Base-by-base conservation (phyloP, 2,888 invertebrate species). In the Leucoma salicis region DNA sequence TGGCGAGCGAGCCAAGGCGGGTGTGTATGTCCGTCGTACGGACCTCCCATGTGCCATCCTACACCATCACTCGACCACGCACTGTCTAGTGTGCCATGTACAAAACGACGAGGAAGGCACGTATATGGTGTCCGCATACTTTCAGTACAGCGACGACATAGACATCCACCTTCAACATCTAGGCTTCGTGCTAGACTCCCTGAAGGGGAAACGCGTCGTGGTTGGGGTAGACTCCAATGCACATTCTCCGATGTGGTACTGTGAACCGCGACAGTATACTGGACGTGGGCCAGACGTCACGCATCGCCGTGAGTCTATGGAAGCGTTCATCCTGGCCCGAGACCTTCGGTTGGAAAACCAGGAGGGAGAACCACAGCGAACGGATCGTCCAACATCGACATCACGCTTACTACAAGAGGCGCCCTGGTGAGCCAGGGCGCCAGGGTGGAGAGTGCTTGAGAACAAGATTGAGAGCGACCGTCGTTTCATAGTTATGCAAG, bases 381-480 rank as follows among this genome's bases (percentile, higher is more conserved):
- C 24, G 61, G 58, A 0, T 14, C 36, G 12, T 57, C 63, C 0
- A 67, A 67, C 18, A 44, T 68, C 0, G 67, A 66, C 44, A 2
- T 66, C 0, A 66, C 63, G 0, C 10, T 68, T 0, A 10, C 45
- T 0, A 53, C 47, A 0, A 35, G 60, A 2, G 47, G 56, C 0
- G 15, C 48, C 0, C 1, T 10, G 0, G 46, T 56, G 3, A 3
- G n/a, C n/a, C n/a, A n/a, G n/a, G n/a, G n/a, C n/a, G n/a, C n/a
- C 24, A 0, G 31, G 45, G 0, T 65, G 67, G 66, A 14, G 5
- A 0, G 63, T 62, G 1, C 38, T 46, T 6, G 53, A 38, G 2
- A 53, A 33, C 0, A 39, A n/a, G 2, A 54, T 50, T 12, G 0
- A n/a, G 0, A 62, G 64, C 10, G 66, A 64, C 39, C 63, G 63